phyloP scores from a whole-genome alignment of 2,113 vertebrate species.

The Macheiramphus alcinus region DNA sequence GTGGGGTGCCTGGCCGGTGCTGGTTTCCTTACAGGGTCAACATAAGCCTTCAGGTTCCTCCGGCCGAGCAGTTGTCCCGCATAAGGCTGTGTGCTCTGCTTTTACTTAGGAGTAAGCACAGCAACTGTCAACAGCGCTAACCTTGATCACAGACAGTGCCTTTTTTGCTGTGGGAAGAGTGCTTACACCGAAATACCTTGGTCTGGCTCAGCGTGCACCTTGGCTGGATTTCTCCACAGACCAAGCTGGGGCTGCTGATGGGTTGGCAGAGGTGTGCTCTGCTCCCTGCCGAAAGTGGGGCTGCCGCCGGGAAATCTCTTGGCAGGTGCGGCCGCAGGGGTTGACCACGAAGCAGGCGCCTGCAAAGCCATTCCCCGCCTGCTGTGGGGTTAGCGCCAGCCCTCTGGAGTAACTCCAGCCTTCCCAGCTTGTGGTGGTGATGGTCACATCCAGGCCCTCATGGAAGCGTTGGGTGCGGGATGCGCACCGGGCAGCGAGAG shows the following conservation, averaged over 20 bases:
- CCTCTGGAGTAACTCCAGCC: not conserved
- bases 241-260: not conserved
- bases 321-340: not conserved
- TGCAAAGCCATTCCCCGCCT: not conserved
- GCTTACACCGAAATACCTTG: not conserved
- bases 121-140: not conserved
- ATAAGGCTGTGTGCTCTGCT: not conserved
- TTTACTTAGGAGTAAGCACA: not conserved
- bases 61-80: not conserved
- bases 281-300: not conserved
- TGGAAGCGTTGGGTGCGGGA: not conserved
- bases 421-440: not conserved
- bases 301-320: not conserved
- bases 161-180: not conserved
- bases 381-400: accelerated
- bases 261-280: not conserved
- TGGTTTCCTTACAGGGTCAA: not conserved
- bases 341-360: not conserved
- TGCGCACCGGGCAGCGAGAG: not conserved
- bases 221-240: not conserved
- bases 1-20: accelerated
- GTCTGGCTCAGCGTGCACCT: not conserved
- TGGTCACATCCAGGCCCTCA: not conserved
- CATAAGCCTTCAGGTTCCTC: not conserved
- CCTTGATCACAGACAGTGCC: not conserved